Base-by-base conservation (phyloP, 2,797 vertebrate species). In the Acanthurus leucopareius region DNA sequence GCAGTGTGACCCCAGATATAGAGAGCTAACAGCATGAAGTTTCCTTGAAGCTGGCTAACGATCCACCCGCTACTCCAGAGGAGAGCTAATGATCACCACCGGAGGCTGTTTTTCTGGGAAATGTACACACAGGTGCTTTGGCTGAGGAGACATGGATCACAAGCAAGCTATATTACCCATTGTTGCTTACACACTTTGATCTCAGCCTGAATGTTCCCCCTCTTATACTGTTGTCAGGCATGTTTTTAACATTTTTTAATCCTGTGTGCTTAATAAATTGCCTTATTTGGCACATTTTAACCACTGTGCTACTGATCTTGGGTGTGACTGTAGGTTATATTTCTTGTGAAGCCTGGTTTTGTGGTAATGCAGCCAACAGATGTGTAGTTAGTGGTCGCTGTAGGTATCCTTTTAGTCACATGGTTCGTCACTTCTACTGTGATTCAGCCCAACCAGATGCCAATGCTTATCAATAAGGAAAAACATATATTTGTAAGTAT, bases 51-150 rank as follows among this genome's bases (percentile, higher is more conserved):
- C 84, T 64, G 77, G 85, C 86, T 88, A 90, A 93, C 80, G 84
- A 92, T 88, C 83, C 87, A 48, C 69, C 83, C 45, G 69, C 80
- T 82, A 68, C 87, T 88, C 76, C 79, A 81, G 81, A 87, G 74
- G 73, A 91, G 86, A 84, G 83, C 77, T 92, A 90, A 91, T 91
- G 86, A 90, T 93, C 86, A 86, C 73, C 89, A 86, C 85, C 72
- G 17, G 79, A 85, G 86, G 91, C 85, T 85, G 80, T 88, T 88
- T 89, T 86, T 81, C 84, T 84, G 80, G 59, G 80, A 86, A 86
- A 89, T 84, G 84, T 85, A 90, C 88, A 90, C 88, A 89, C 89
- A 91, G 90, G 88, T 90, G 89, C 87, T 86, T 60, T 44, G 65
- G 80, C 78, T 86, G 80, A 80, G 81, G 75, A 87, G 79, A 65